Conservation (phyloP, 2,888 invertebrate genomes). For the Tortricodes alternella region DNA sequence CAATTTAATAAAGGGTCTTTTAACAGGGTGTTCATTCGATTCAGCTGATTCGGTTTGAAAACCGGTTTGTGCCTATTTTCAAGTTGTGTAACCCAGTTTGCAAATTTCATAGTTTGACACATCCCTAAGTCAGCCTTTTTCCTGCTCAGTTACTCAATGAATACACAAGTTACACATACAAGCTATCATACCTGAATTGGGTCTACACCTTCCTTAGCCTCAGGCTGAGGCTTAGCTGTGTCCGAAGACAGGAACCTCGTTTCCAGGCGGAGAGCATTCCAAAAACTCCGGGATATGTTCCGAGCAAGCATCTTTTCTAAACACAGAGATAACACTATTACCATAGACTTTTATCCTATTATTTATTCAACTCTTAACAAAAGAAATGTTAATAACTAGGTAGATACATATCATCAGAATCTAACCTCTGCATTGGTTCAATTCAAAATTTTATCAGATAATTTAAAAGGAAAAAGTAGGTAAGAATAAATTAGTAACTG, state of each 20-base stretch:
- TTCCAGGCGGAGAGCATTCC: constrained; percentile 58
- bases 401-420: constrained; percentile 5
- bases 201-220: constrained; percentile 57
- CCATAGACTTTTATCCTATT: neutral
- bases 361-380: constrained; percentile 1
- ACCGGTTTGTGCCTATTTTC: too few relatives aligned
- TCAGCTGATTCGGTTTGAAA: too few relatives aligned
- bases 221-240: constrained; percentile 56
- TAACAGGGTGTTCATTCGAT: too few relatives aligned
- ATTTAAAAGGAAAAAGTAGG: too few relatives aligned
- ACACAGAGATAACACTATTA: constrained; percentile 11
- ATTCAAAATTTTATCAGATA: neutral
- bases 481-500: too few relatives aligned
- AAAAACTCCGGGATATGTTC: constrained; percentile 58
- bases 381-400: constrained; percentile 14
- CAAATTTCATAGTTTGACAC: too few relatives aligned
- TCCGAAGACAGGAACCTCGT: constrained; percentile 66
- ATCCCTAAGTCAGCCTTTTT: too few relatives aligned
- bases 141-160: too few relatives aligned
- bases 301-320: constrained; percentile 67
- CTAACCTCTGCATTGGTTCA: neutral
- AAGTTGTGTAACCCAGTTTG: too few relatives aligned
- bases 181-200: constrained; percentile 68
- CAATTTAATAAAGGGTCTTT: too few relatives aligned
- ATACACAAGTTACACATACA: too few relatives aligned